Base-by-base conservation (phyloP, 2,797 vertebrate genomes). In the Tapera naevia region DNA sequence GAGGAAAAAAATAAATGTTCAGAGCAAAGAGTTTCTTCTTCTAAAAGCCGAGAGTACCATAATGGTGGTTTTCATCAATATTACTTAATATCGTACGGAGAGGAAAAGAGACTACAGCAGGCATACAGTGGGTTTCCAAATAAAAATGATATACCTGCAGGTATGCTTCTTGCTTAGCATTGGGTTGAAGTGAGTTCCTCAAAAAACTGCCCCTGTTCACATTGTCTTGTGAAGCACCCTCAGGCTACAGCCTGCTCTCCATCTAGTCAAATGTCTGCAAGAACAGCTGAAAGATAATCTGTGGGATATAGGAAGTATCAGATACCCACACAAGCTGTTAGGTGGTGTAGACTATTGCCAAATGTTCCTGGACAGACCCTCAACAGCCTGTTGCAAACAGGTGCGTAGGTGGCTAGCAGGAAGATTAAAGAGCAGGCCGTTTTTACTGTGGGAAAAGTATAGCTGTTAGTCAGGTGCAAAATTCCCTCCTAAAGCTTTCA, bases 301-400 rank as follows among this genome's bases (percentile, higher is more conserved):
- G 21, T 58, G 41, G 11, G 16, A 16, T 64, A 30, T 2, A 76
- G 75, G 28, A 76, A 53, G 35, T 71, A 88, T 2, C 2, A 3
- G 41, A 14, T 21, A 27, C 65, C 45, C 17, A 22, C 2, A 4
- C 22, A 69, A 84, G 50, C n/a, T 90, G 10, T 80, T 86, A 76
- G 27, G 28, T 85, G 9, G 4, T n/a, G 9, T 21, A 74, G 65
- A 45, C 13, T 32, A 22, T 28, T 6, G 2, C 23, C 33, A 4
- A 0, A 16, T 0, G 0, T 80, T 89, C 16, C 58, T 66, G 56
- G 25, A 45, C 25, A 72, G 13, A 33, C 17, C 12, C 10, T 88
- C n/a, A 46, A 35, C 23, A 82, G 65, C 17, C 13, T 54, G 11
- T 41, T 75, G 22, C 2, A 25, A 76, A 80, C 2, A 76, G 17